Percentiles rank a stretch among this genome's conserved stretches.
Conservation (phyloP, 2,888 invertebrate species). For the Xanthia togata region DNA sequence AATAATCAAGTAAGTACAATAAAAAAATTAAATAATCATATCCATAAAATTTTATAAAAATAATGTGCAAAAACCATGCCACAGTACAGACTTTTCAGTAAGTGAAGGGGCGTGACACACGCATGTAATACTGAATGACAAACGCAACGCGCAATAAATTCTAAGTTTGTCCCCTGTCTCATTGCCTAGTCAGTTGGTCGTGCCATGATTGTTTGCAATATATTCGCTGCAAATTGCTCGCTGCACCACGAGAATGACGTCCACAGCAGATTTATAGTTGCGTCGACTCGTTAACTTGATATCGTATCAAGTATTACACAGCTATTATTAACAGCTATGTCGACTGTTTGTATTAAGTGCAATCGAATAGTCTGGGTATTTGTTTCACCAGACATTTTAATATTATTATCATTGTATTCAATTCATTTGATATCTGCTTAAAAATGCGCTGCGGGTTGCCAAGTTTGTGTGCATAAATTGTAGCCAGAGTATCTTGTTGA, state of each 20-base stretch:
- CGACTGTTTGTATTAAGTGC: constrained; percentile 60
- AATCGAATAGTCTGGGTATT: constrained; percentile 60
- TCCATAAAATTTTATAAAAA: not conserved
- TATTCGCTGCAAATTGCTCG: constrained; percentile 75
- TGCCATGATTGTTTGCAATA: constrained; percentile 71
- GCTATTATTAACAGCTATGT: constrained; percentile 65
- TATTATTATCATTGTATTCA: constrained; percentile 52
- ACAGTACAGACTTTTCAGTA: constrained; percentile 47
- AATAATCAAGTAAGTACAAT: not conserved
- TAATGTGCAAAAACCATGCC: constrained; percentile 5
- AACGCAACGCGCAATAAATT: constrained; percentile 63
- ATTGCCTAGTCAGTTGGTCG: constrained; percentile 68
- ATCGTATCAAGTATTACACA: constrained; percentile 74
- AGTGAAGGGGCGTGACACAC: constrained; percentile 47
- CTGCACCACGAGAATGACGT: constrained; percentile 81
- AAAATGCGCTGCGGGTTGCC: constrained; percentile 46
- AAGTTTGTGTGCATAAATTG: constrained; percentile 49
- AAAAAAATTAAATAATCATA: not conserved
- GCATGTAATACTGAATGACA: constrained; percentile 57
- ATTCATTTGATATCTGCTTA: constrained; percentile 53
- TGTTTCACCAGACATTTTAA: constrained; percentile 58
- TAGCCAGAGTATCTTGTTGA: constrained; percentile 24
- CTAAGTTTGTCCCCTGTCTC: constrained; percentile 65
- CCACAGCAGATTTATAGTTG: constrained; percentile 82
- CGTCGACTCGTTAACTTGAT: constrained; percentile 83